Percentiles rank a stretch among this genome's conserved stretches.
Evolutionary conservation across 2,888 invertebrate species (phyloP).

Genomic region (Hedya salicella): DNA sequence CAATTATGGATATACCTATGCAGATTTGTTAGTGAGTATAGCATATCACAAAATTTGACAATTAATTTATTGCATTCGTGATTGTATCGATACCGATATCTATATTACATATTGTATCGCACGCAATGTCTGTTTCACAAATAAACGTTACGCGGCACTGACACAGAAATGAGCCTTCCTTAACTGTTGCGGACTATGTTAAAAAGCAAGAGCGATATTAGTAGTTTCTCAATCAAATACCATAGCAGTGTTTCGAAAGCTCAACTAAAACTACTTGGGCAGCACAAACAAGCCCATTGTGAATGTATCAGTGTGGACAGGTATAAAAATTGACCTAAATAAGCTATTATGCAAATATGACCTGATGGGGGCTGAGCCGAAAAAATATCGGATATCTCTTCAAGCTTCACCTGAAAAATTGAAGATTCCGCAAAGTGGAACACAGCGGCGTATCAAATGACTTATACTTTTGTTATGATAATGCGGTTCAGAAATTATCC

Average conservation of each 20-base stretch:
- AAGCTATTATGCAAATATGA: constrained; percentile 62
- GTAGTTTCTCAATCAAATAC: constrained; percentile 38
- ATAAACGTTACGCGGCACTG: constrained; percentile 30
- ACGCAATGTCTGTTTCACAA: constrained; percentile 20
- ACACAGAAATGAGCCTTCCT: constrained; percentile 27
- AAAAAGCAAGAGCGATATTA: constrained; percentile 28
- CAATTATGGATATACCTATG: constrained; percentile 25
- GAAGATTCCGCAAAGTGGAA: constrained; percentile 61
- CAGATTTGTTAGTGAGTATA: constrained; percentile 17
- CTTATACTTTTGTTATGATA: constrained; percentile 80
- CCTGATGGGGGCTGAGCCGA: constrained; percentile 49
- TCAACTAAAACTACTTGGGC: constrained; percentile 20
- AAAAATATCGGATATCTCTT: constrained; percentile 65
- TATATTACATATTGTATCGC: constrained; percentile 10
- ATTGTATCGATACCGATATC: no score
- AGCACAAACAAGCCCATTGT: constrained; percentile 46
- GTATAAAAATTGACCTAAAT: constrained; percentile 62
- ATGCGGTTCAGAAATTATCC: constrained; percentile 73
- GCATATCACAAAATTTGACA: constrained; percentile 13
- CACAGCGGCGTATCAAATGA: constrained; percentile 71
- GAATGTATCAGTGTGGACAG: constrained; percentile 49
- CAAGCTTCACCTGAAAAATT: constrained; percentile 67
- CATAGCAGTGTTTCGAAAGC: constrained; percentile 28
- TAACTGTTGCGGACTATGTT: constrained; percentile 11
- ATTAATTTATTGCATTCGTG: not conserved